Conservation (phyloP, 2,888 invertebrate genomes). For the Carterocephalus palaemon region DNA sequence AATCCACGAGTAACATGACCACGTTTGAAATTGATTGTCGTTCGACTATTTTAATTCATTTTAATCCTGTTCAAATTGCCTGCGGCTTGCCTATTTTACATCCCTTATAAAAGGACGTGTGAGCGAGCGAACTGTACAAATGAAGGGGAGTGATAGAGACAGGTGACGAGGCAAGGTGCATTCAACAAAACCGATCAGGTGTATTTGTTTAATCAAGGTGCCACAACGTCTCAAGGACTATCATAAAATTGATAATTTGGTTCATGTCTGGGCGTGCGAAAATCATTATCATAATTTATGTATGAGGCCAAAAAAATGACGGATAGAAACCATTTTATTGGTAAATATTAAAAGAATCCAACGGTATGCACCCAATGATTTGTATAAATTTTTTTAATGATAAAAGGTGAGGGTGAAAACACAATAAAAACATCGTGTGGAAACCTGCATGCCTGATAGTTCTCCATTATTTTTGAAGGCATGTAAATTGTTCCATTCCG, state of each 20-base stretch:
- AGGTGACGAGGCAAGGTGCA: conserved; percentile 70
- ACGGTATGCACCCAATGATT: too few species aligned
- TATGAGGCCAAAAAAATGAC: too few species aligned
- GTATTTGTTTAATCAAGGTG: conserved; percentile 75
- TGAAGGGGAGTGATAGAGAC: conserved; percentile 48
- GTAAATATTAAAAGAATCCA: too few species aligned
- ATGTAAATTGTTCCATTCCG: too few species aligned
- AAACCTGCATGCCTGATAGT: too few species aligned
- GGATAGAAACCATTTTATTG: too few species aligned
- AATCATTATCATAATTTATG: conserved; percentile 13
- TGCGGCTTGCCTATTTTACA: conserved; percentile 35
- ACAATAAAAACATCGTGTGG: too few species aligned
- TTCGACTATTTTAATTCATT: conserved; percentile 15
- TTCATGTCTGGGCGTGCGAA: conserved; percentile 20
- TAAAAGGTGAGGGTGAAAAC: too few species aligned
- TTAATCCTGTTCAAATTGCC: conserved; percentile 37
- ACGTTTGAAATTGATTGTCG: too few species aligned
- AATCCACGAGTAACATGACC: too few species aligned
- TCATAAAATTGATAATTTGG: conserved; percentile 53
- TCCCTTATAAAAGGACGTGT: conserved; percentile 26
- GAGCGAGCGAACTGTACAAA: conserved; percentile 25
- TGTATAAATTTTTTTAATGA: too few species aligned
- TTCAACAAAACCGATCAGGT: conserved; percentile 66
- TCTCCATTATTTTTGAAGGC: too few species aligned
- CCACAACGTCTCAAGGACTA: conserved; percentile 51